Evolutionary conservation across 2,113 vertebrate genomes (phyloP), one percentile per base, ranked within the genome.

Genomic region (Morone chrysops): DNA sequence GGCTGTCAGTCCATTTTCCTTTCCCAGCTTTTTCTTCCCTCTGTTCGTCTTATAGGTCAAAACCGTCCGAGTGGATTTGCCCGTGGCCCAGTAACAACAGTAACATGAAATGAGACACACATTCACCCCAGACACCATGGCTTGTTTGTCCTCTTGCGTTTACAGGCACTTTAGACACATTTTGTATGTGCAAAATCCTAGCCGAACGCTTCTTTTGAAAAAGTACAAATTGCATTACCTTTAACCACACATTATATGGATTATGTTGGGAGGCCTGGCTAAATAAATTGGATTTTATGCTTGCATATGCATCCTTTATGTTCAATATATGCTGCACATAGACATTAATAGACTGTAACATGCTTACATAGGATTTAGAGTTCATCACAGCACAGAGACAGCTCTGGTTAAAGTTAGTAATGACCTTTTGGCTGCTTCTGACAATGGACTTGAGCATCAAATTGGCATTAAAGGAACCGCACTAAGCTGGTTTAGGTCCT

Each of bases 31-130:
- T 56, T 72, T 41, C 4, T 59, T 40, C 22, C 18, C 22, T 31
- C 10, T 43, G 56, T 81, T 76, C 17, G 59, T 77, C 53, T 86
- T 45, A 8, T 57, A 60, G 56, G 75, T 80, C 68, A 76, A 18
- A 78, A 75, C 67, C 54, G n/a, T 86, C 81, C 22, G 70, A 68
- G 59, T 80, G 70, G 78, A 86, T 88, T 85, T 84, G 60, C 62
- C 70, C 75, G 60, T 75, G 41, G 51, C 62, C 47, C 17, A 36
- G n/a, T n/a, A 60, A 22, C 25, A 70, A 65, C 68, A 77, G 43
- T 47, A 40, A 60, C 60, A 59, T 71, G 22, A 81, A 75, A 60
- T 66, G 43, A 56, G 75, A 81, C 1, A 3, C 66, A 66, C 4
- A 13, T 40, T 40, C 48, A 4, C 14, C 41, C 50, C n/a, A 13